phyloP scores from a whole-genome alignment of 2,113 vertebrate genomes.

The Anseranas semipalmata region DNA sequence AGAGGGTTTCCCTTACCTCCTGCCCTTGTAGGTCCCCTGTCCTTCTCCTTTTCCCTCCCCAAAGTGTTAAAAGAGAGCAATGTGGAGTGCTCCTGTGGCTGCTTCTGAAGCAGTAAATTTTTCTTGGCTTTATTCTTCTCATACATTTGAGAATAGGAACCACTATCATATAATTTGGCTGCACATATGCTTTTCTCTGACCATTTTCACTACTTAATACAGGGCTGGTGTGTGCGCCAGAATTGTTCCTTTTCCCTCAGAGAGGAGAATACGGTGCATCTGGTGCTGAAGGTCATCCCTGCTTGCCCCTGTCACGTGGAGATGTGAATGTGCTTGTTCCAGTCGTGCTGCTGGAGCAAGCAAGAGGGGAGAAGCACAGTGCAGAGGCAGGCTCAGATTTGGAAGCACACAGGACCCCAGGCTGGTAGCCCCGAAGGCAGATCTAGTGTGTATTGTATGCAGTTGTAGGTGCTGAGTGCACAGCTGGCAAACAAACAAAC shows the following conservation, averaged over 20 bases:
- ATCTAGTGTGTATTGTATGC: accelerated
- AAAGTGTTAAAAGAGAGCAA: not conserved
- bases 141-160: not conserved
- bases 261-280: not conserved
- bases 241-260: not conserved
- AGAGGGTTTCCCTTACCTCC: not conserved
- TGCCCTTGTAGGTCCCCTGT: not conserved
- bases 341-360: not conserved
- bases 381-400: not conserved
- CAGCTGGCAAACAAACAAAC: not conserved
- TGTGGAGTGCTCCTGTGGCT: not conserved
- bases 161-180: not conserved
- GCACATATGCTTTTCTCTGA: not conserved
- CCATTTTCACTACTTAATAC: not conserved
- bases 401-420: not conserved
- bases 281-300: not conserved
- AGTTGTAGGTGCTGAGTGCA: not conserved
- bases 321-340: not conserved
- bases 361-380: not conserved
- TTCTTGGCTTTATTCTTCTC: not conserved
- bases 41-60: not conserved
- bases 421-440: not conserved
- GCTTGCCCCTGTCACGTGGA: accelerated
- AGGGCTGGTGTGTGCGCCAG: not conserved
- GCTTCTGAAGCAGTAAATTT: not conserved